Base-by-base conservation (phyloP, 2,113 vertebrate genomes). In the Irena cyanogastra region DNA sequence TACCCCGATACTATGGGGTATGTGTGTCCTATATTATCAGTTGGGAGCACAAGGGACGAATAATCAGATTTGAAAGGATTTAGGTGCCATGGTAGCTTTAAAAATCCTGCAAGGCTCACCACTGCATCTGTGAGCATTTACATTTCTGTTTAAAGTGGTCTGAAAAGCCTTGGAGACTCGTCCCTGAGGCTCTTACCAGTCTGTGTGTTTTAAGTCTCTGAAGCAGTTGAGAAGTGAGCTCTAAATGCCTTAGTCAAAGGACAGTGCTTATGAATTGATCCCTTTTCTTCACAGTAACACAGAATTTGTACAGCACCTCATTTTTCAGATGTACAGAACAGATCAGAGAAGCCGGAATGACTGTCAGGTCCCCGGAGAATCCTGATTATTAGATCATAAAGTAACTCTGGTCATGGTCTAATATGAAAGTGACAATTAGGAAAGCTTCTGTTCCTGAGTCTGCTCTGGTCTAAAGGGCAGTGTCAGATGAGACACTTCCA, bases 1-100 rank as follows among this genome's bases (percentile, higher is more conserved):
- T 80, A 42, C 5, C 26, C 56, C 60, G 63, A 7, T 81, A 78
- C 75, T 78, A 59, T 18, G 33, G 28, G 16, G 17, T 10, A 39
- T 28, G 9, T 16, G 10, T 63, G 52, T 61, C 24, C 33, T 89
- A 1, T 41, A 70, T 80, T 83, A 74, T 64, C 65, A 89, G 44
- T 17, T 84, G 49, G 54, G 76, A 93, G 71, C 86, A 93, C 42
- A 59, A 89, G 44, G 61, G 83, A 83, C 10, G 11, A 89, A 78
- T 84, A 78, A 74, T 76, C 47, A 84, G 60, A 83, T 93, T 90
- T 83, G 52, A 92, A 93, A 90, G 76, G 68, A 89, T 87, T 81
- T 89, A 68, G 15, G 64, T 83, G 52, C 83, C 39, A 35, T 14
- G 39, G 64, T 59, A 70, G 76, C 89, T 92, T 92, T 92, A 64